These are phyloP conservation scores for Stenotaenia linearis DNA, from an alignment of 2,888 invertebrate genomes.

Conservation along the genomic window DNA sequence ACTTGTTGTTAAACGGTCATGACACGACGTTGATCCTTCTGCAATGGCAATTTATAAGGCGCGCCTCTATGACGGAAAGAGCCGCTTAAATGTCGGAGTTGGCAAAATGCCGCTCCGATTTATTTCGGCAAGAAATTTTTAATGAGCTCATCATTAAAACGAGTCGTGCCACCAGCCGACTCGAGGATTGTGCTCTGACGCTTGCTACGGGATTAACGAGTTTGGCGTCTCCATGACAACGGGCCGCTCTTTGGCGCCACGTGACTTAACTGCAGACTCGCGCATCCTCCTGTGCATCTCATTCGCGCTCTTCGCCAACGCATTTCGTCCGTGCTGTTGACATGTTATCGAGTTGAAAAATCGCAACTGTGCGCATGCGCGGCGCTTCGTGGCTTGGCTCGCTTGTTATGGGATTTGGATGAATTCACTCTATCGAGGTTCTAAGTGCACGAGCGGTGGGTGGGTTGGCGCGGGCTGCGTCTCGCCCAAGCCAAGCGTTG, in stretches of 20 bases:
- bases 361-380: neutral
- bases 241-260: neutral
- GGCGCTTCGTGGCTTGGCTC: neutral
- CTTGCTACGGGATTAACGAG: conserved; percentile 7
- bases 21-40: no score
- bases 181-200: neutral
- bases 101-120: neutral
- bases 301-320: neutral
- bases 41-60: neutral
- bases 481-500: conserved; percentile 14
- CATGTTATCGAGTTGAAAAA: conserved; percentile 13
- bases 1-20: no score
- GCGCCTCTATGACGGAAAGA: neutral
- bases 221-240: neutral
- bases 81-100: neutral
- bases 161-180: conserved; percentile 6
- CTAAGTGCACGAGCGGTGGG: neutral
- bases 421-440: neutral
- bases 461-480: neutral
- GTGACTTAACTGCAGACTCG: conserved; percentile 11
- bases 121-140: neutral
- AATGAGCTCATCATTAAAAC: conserved; percentile 24
- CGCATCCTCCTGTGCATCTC: neutral
- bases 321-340: neutral
- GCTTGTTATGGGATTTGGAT: conserved; percentile 21